Percentiles rank a stretch among this genome's conserved stretches.
Evolutionary conservation across 2,113 vertebrate genomes (phyloP).

Genomic region (Hippocampus barbouri): DNA sequence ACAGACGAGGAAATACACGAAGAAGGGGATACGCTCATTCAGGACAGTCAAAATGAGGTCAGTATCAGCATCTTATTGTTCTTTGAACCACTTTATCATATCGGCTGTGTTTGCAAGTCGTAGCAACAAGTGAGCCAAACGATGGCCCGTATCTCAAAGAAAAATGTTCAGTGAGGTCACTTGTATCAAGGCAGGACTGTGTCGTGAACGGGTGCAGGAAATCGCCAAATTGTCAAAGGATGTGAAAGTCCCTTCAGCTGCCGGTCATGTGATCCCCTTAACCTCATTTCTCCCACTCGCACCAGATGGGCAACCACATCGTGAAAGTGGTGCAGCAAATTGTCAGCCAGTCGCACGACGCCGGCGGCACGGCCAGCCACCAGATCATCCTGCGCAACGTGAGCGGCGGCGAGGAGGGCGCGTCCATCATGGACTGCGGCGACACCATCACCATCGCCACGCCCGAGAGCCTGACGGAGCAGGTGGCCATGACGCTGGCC

Average conservation of each 20-base stretch:
- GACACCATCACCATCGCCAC: slow-evolving; percentile 97
- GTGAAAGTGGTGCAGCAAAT: slow-evolving; percentile 95
- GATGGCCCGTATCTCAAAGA: no score
- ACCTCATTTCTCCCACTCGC: neutral
- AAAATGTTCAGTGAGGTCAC: no score
- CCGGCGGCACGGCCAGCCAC: slow-evolving; percentile 66
- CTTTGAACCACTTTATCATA: neutral
- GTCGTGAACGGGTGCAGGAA: no score
- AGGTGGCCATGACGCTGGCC: slow-evolving; percentile 94
- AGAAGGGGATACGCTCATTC: slow-evolving; percentile 64
- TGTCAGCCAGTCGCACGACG: slow-evolving; percentile 82
- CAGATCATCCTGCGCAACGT: slow-evolving; percentile 93
- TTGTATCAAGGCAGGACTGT: neutral
- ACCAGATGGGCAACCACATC: slow-evolving; percentile 89
- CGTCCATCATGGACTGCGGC: slow-evolving; percentile 71
- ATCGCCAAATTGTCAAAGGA: neutral
- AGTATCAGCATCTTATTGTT: slow-evolving; percentile 2
- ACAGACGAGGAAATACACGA: slow-evolving; percentile 52
- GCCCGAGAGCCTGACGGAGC: slow-evolving; percentile 90
- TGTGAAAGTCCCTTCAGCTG: neutral
- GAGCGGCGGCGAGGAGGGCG: slow-evolving; percentile 67
- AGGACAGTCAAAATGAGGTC: slow-evolving; percentile 68
- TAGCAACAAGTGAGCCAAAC: no score
- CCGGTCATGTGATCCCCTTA: neutral
- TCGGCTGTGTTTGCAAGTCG: neutral